Percentiles rank a stretch among this genome's conserved stretches.
Evolutionary conservation across 2,797 vertebrate genomes (phyloP).

Genomic region (Poeciliopsis gracilis): DNA sequence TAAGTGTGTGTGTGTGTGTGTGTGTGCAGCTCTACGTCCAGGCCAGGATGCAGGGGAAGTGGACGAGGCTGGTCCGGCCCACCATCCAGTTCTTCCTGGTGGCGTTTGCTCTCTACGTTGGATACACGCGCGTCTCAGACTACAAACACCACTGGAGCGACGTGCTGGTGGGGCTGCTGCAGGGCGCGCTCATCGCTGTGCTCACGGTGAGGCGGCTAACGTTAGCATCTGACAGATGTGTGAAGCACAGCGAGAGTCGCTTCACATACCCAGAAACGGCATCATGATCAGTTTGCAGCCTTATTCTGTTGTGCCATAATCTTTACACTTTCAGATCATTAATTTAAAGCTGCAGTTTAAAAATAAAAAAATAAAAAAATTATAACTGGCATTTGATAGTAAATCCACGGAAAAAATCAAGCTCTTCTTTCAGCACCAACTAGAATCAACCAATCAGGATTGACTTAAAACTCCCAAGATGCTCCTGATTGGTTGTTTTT

Average conservation of each 20-base stretch:
- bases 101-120: slow-evolving; percentile 90
- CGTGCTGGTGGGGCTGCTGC: slow-evolving; percentile 90
- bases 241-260: background rate
- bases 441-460: too few relatives aligned
- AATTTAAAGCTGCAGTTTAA: background rate
- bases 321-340: background rate
- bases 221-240: background rate
- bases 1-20: background rate
- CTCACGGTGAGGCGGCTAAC: slow-evolving; percentile 83
- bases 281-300: background rate
- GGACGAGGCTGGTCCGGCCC: slow-evolving; percentile 90
- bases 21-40: slow-evolving; percentile 90
- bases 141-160: slow-evolving; percentile 97
- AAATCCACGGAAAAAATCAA: too few relatives aligned
- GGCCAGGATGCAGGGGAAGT: slow-evolving; percentile 89
- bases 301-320: background rate
- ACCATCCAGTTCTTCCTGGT: slow-evolving; percentile 95
- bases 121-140: slow-evolving; percentile 92
- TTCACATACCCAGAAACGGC: too few relatives aligned
- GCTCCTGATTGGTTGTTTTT: too few relatives aligned
- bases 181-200: slow-evolving; percentile 89
- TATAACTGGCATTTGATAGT: too few relatives aligned
- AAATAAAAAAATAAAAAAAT: too few relatives aligned
- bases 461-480: too few relatives aligned
- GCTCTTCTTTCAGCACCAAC: too few relatives aligned